These are phyloP conservation scores for Fulmarus glacialis DNA, from an alignment of 2,113 vertebrate genomes.

Conservation along the genomic window DNA sequence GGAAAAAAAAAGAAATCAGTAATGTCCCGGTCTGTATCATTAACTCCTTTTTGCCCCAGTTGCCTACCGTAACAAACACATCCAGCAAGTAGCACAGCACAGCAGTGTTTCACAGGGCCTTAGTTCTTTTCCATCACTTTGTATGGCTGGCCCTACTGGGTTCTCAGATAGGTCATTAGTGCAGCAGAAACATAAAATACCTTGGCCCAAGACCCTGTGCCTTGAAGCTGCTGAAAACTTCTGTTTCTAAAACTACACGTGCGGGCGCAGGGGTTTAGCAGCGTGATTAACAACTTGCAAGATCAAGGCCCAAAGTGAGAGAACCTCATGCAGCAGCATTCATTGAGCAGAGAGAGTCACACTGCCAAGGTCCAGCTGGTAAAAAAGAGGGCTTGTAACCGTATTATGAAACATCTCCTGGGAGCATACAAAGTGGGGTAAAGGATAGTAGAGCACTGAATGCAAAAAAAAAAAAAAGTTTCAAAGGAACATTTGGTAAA, in stretches of 20 bases:
- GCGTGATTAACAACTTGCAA: background rate
- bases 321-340: background rate
- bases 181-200: background rate
- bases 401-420: background rate
- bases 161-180: background rate
- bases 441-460: background rate
- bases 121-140: background rate
- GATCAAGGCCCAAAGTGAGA: constrained; percentile 14
- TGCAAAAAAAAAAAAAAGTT: background rate
- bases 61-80: background rate
- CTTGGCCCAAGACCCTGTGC: background rate
- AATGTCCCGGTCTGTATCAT: background rate
- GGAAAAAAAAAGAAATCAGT: background rate
- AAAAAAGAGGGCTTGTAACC: background rate
- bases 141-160: background rate
- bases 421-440: background rate
- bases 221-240: constrained; percentile 16
- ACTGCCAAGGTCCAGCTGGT: background rate
- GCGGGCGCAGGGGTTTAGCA: background rate
- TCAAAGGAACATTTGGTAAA: background rate
- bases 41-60: background rate
- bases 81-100: background rate
- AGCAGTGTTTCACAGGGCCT: background rate
- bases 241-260: background rate
- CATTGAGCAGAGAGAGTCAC: background rate